Base-by-base conservation (phyloP, 2,888 invertebrate genomes). In the Emesis russula region DNA sequence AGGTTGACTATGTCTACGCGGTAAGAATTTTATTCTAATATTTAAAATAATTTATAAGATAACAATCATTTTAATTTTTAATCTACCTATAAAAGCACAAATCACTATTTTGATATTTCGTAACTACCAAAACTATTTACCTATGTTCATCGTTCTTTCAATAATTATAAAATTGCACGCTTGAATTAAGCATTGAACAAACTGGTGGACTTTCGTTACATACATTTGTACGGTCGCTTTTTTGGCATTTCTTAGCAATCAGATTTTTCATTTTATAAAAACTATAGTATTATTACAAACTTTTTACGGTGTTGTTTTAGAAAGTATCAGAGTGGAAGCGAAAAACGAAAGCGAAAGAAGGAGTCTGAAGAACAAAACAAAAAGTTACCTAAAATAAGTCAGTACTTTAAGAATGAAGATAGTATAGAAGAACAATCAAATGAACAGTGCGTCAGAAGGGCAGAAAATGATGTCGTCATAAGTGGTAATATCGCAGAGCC, bases 81-180 rank as follows among this genome's bases (percentile, higher is more conserved):
- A 41, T 41, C 41, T 41, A 41, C 41, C 41, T 41, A 41, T 41
- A 41, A 41, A 41, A 41, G 41, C 44, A 44, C 44, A 44, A 44
- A 44, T 44, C 13, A 44, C 44, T 44, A 44, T 44, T 44, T 44
- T 44, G 41, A 41, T 41, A 41, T 41, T 41, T 41, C 41, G 41
- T 41, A 41, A 41, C 41, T 41, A 41, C 41, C 41, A 41, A 41
- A 41, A 41, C 41, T 41, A 41, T 41, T 41, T 41, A 41, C 58
- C n/a, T n/a, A 58, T 58, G 58, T 58, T 58, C 58, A 58, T 58
- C 58, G 58, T 58, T 58, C 58, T 58, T 58, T 58, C 58, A 58
- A 58, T 58, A 58, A 15, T 58, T 58, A 58, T 58, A 58, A 58
- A 58, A 58, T 58, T 58, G 15, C 58, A n/a, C 58, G n/a, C 58